phyloP scores from a whole-genome alignment of 2,888 invertebrate genomes.

The Vandiemenella viatica region DNA sequence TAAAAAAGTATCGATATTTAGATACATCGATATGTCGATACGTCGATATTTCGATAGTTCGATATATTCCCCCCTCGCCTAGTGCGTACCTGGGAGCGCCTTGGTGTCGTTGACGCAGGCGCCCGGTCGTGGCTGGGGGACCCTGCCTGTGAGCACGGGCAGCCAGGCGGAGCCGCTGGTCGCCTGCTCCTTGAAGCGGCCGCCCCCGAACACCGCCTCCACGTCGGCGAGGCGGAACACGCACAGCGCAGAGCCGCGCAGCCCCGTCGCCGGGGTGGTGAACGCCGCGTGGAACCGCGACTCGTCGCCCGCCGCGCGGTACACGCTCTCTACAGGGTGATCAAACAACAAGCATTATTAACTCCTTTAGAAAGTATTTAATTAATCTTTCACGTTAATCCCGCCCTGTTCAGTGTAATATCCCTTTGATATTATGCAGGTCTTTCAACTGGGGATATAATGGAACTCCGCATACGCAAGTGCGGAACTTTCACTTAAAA shows the following conservation, averaged over 20 bases:
- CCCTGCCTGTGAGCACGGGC: slow-evolving; percentile 77
- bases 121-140: slow-evolving; percentile 86
- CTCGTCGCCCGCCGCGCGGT: not conserved
- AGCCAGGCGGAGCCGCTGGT: slow-evolving; percentile 89
- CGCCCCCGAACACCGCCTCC: slow-evolving; percentile 72
- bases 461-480: too few species aligned
- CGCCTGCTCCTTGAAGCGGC: slow-evolving; percentile 93
- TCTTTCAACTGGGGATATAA: too few species aligned
- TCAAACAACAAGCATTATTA: too few species aligned
- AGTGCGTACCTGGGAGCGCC: slow-evolving; percentile 47
- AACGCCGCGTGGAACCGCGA: not conserved
- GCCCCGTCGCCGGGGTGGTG: not conserved
- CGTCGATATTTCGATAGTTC: too few species aligned
- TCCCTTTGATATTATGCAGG: too few species aligned
- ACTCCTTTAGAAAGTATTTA: too few species aligned
- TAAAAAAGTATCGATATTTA: too few species aligned
- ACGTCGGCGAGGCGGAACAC: slow-evolving; percentile 83
- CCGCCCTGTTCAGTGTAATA: too few species aligned
- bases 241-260: slow-evolving; percentile 85
- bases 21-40: too few species aligned
- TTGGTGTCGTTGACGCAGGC: slow-evolving; percentile 90
- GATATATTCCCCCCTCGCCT: too few species aligned
- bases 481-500: too few species aligned
- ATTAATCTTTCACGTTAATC: too few species aligned
- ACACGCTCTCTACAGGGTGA: not conserved